Evolutionary conservation across 2,113 vertebrate species (phyloP).

Genomic region (Pachypanchax playfairii): DNA sequence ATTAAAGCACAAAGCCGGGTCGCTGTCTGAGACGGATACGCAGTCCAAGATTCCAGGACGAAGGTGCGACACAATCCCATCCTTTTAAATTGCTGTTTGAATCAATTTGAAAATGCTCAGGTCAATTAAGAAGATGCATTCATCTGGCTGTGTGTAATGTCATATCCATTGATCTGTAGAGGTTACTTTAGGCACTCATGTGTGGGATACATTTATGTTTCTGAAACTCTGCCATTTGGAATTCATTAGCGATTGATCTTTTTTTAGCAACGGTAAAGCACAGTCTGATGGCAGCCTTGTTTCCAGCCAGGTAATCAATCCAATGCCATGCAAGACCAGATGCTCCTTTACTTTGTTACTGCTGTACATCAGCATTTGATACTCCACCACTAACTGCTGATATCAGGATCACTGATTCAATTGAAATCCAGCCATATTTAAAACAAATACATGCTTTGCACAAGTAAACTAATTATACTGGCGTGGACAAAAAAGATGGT

Average conservation of each 20-base stretch:
- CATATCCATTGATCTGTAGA: conserved; percentile 72
- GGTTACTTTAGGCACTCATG: conserved; percentile 68
- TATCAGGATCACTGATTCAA: conserved; percentile 3
- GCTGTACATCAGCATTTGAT: conserved; percentile 29
- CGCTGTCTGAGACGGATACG: conserved; percentile 29
- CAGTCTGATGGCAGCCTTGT: conserved; percentile 50
- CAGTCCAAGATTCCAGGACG: conserved; percentile 43
- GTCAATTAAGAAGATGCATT: conserved; percentile 76
- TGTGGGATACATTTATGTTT: conserved; percentile 73
- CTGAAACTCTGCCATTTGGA: conserved; percentile 65
- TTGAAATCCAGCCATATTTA: conserved; percentile 23
- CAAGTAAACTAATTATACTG: too few species aligned
- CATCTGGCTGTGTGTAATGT: conserved; percentile 65
- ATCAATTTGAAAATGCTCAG: conserved; percentile 69
- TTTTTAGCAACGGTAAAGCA: conserved; percentile 57
- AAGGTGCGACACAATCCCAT: conserved; percentile 54
- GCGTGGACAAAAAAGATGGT: too few species aligned
- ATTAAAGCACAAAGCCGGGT: conserved; percentile 59
- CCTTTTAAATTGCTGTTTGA: conserved; percentile 70
- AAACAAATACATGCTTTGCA: background rate
- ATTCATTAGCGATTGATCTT: conserved; percentile 79
- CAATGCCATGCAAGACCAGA: conserved; percentile 61
- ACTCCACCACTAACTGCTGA: background rate
- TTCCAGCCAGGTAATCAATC: conserved; percentile 70
- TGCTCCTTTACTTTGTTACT: conserved; percentile 69